These are phyloP conservation scores for Hyaena hyaena DNA, from an alignment of 2,113 vertebrate species.

Conservation along the genomic window DNA sequence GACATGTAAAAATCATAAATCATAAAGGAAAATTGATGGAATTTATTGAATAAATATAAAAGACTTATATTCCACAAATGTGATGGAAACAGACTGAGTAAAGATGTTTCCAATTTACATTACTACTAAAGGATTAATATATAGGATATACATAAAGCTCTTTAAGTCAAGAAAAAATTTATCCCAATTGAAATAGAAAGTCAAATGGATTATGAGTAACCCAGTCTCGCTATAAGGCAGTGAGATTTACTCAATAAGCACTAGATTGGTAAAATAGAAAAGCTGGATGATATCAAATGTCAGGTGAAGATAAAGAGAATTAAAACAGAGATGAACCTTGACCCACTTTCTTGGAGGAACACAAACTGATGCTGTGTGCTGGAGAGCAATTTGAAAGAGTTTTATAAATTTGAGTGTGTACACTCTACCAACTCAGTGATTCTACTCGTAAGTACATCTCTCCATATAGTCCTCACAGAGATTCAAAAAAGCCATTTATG, in stretches of 20 bases:
- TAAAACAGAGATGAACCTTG: neutral
- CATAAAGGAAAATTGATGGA: neutral
- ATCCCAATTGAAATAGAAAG: neutral
- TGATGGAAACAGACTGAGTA: neutral
- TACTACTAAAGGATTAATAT: neutral
- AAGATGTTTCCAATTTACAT: neutral
- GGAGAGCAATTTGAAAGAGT: neutral
- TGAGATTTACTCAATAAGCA: neutral
- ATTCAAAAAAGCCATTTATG: neutral
- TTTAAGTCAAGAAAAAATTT: neutral
- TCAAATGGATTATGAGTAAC: neutral
- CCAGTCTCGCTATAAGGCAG: neutral
- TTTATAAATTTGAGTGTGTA: neutral
- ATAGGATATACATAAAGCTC: neutral
- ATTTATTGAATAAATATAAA: neutral
- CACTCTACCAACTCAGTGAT: neutral
- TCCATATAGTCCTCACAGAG: neutral
- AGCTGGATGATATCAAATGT: neutral
- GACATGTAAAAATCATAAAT: neutral
- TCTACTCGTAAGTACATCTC: neutral
- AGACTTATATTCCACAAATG: neutral
- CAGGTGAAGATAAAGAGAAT: neutral
- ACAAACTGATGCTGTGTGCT: neutral
- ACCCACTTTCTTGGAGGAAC: neutral
- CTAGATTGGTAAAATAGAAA: neutral